Evolutionary conservation across 2,113 vertebrate species (phyloP).

Genomic region (Centropus bengalensis): DNA sequence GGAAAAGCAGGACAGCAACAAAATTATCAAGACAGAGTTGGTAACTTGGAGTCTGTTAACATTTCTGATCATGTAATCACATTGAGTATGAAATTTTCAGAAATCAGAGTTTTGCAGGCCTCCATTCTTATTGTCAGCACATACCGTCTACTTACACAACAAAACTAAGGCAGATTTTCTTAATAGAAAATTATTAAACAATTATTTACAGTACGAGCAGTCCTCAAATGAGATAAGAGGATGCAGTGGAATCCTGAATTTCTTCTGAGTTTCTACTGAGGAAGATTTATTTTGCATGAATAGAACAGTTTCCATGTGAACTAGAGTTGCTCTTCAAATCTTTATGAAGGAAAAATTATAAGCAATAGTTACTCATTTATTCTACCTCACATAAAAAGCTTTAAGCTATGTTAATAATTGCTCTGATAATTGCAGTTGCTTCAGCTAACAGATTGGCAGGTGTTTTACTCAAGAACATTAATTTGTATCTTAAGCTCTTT

Average conservation of each 20-base stretch:
- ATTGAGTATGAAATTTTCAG: background rate
- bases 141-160: background rate
- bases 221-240: background rate
- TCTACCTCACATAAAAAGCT: background rate
- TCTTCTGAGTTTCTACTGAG: background rate
- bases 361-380: background rate
- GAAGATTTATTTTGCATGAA: background rate
- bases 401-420: background rate
- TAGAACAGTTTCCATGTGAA: background rate
- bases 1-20: background rate
- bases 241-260: background rate
- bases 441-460: background rate
- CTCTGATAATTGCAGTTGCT: background rate
- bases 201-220: background rate
- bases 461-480: background rate
- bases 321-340: background rate
- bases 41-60: background rate
- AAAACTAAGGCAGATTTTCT: background rate
- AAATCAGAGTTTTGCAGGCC: background rate
- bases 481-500: background rate
- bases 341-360: background rate
- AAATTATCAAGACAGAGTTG: background rate
- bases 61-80: background rate
- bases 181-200: background rate
- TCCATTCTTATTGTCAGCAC: background rate